Base-by-base conservation (phyloP, 2,797 vertebrate species). In the Crocidura indochinensis region DNA sequence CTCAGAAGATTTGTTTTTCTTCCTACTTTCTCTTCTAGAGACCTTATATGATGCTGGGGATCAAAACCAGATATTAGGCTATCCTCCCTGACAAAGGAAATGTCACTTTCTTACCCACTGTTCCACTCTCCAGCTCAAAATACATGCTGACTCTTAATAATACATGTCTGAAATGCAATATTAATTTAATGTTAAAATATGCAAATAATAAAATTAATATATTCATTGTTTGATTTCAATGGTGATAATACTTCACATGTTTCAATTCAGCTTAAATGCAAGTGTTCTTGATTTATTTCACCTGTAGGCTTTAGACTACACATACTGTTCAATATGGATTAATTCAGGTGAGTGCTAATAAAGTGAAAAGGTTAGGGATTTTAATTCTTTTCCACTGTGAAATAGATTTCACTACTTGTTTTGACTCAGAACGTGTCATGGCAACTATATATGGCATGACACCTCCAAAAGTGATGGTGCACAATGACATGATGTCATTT, bases 251-350 rank as follows among this genome's bases (percentile, higher is more conserved):
- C n/a, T 74, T 88, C 5, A 56, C 38, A 84, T 53, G 29, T 56
- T 93, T 92, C 65, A 76, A 73, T 82, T 94, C 31, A 71, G 11
- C 47, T 93, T 49, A 92, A 92, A 76, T 85, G 53, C 29, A 87
- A 88, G 72, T 84, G 75, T 75, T 82, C 92, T 83, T 81, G 60
- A 65, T 44, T 81, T 51, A 69, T 79, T 89, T 89, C 19, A 82
- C 29, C 82, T 64, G 51, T 27, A 17, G 62, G 9, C 24, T 84
- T 71, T 67, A 84, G 75, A 38, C 10, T 44, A 53, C 71, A 14
- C 53, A 71, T 56, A 67, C 78, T 93, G 17, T 27, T 82, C 31
- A n/a, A 2, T 78, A 12, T 69, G 88, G 79, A 17, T 62, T 91
- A 62, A 27, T 69, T 72, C 62, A 90, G 67, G 51, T 29, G 67